Evolutionary conservation across 2,888 invertebrate genomes (phyloP).

Genomic region (Drosophila pseudotakahashii): DNA sequence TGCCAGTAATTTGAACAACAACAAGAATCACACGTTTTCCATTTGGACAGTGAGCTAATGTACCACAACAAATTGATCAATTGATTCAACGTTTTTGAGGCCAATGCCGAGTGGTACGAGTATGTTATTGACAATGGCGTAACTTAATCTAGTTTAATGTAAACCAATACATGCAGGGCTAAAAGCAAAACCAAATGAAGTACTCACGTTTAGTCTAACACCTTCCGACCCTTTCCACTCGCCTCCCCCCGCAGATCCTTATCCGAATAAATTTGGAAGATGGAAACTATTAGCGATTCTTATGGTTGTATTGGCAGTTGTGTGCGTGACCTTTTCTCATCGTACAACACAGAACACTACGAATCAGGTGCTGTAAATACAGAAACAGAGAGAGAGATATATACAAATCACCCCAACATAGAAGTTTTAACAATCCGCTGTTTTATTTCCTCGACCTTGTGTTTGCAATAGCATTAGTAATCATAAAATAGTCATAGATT

Average conservation of each 20-base stretch:
- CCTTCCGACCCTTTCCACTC: slow-evolving; percentile 23
- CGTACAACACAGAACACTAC: slow-evolving; percentile 26
- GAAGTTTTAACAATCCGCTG: not conserved
- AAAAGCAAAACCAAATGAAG: slow-evolving; percentile 37
- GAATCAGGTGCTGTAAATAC: slow-evolving; percentile 39
- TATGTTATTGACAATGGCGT: slow-evolving; percentile 47
- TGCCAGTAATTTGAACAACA: slow-evolving; percentile 72
- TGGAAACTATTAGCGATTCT: slow-evolving; percentile 80
- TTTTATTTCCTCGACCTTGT: not conserved
- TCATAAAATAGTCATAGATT: slow-evolving; percentile 43
- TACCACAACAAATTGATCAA: slow-evolving; percentile 74
- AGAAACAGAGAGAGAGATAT: slow-evolving; percentile 8
- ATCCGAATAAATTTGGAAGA: slow-evolving; percentile 28
- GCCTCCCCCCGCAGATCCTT: slow-evolving; percentile 5
- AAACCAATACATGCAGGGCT: slow-evolving; percentile 43
- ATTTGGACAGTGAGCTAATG: slow-evolving; percentile 78
- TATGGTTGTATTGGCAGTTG: slow-evolving; percentile 79
- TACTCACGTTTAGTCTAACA: slow-evolving; percentile 48
- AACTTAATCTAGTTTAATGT: slow-evolving; percentile 54
- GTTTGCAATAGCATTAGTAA: slow-evolving; percentile 25
- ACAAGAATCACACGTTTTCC: slow-evolving; percentile 78
- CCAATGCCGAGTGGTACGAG: slow-evolving; percentile 51
- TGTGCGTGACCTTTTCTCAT: slow-evolving; percentile 37
- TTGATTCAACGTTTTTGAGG: slow-evolving; percentile 64
- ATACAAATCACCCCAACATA: slow-evolving; percentile 20